Conservation (phyloP, 1,140 invertebrate genomes). For the Bacillus rossius region DNA sequence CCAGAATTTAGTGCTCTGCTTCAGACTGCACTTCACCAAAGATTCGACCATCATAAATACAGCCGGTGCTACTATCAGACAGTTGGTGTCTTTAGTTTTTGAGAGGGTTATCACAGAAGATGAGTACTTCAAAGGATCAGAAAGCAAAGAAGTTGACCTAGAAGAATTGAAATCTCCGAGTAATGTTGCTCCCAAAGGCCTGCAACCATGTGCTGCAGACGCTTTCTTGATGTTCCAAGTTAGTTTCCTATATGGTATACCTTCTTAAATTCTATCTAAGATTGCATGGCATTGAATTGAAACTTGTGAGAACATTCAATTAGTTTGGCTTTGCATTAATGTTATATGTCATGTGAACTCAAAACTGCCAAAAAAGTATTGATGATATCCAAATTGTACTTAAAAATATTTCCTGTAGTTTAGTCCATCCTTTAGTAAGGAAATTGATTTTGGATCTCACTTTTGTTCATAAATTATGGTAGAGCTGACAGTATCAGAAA, state of each 20-base stretch:
- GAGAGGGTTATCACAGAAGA: slow-evolving; percentile 82
- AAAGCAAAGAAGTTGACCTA: slow-evolving; percentile 52
- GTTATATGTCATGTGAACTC: too few species aligned
- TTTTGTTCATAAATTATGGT: too few species aligned
- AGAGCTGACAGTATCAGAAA: too few species aligned
- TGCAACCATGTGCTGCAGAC: slow-evolving; percentile 87
- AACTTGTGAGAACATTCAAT: not conserved
- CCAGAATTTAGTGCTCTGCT: slow-evolving; percentile 91
- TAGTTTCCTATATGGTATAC: too few species aligned
- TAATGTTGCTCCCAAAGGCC: slow-evolving; percentile 67
- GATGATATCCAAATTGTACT: too few species aligned
- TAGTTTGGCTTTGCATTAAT: slow-evolving; percentile 5
- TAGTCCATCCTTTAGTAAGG: too few species aligned
- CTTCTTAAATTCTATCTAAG: too few species aligned
- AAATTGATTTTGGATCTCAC: too few species aligned
- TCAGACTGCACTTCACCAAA: slow-evolving; percentile 91
- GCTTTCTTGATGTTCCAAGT: slow-evolving; percentile 94
- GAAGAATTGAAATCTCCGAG: slow-evolving; percentile 76
- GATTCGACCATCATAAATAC: slow-evolving; percentile 93
- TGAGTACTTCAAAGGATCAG: slow-evolving; percentile 41
- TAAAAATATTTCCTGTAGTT: too few species aligned
- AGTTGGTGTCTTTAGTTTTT: slow-evolving; percentile 94
- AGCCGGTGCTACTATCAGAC: slow-evolving; percentile 93
- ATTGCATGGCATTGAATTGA: too few species aligned
- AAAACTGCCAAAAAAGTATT: too few species aligned